phyloP scores from a whole-genome alignment of 2,797 vertebrate species.

The Linurgus olivaceus region DNA sequence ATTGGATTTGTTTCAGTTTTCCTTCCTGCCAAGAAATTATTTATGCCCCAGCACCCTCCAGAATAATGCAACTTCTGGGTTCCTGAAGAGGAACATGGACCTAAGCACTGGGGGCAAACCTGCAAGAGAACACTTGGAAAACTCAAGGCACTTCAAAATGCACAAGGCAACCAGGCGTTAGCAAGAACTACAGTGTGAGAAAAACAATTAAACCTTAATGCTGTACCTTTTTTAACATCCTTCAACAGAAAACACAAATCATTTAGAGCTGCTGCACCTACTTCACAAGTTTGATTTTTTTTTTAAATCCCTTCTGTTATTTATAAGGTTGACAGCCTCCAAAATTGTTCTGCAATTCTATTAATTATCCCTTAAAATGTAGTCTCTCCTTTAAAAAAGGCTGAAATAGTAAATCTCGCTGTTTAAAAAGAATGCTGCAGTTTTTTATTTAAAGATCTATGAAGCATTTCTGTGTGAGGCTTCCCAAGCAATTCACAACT shows the following conservation, averaged over 20 bases:
- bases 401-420: background rate
- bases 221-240: background rate
- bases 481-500: background rate
- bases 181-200: background rate
- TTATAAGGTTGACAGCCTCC: background rate
- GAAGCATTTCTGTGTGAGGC: background rate
- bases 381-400: background rate
- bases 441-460: background rate
- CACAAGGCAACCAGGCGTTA: accelerated
- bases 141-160: background rate
- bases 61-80: background rate
- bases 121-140: background rate
- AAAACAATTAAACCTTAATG: background rate
- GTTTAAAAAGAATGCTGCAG: background rate
- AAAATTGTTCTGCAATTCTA: background rate
- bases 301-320: background rate
- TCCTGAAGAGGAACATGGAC: background rate
- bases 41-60: background rate
- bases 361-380: background rate
- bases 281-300: background rate
- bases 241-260: background rate
- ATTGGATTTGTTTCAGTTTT: background rate
- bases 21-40: background rate
- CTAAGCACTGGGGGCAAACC: background rate
- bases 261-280: background rate